Base-by-base conservation (phyloP, 2,113 vertebrate species). In the Sorex fumeus region DNA sequence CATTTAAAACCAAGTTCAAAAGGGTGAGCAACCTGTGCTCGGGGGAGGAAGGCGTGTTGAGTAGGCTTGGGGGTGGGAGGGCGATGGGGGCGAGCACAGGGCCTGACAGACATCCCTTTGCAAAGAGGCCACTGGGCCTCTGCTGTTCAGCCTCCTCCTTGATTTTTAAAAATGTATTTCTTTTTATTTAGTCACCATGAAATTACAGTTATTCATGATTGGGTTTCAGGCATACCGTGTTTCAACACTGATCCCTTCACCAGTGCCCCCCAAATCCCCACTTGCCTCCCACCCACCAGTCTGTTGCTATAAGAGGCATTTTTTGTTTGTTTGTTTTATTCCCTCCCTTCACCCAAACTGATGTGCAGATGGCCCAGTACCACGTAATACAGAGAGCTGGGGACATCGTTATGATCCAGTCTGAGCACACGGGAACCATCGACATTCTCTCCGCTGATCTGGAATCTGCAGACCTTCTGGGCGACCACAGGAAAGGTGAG, bases 321-420 rank as follows among this genome's bases (percentile, higher is more conserved):
- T 50, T 50, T 50, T n/a, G n/a, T n/a, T n/a, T n/a, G n/a, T n/a
- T 50, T 50, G 10, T 50, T 50, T 50, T 10, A 50, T 9, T 50
- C 47, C 6, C 21, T 25, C 27, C n/a, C 97, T 93, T 97, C 80
- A 94, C 96, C 95, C 97, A 97, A 97, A 97, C 97, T 96, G 5
- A 97, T 96, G 64, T 96, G 91, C 94, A 71, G 81, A 43, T 97
- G 90, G 87, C 87, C 91, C 97, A 89, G 79, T 97, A 97, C 80
- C 96, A 95, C 34, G 43, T 97, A 91, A 96, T 96, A 93, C 96
- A 98, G 96, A 97, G 98, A 62, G 96, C 97, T 91, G 98, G 98
- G 40, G 98, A 98, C 95, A 97, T 98, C 23, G 97, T 98, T 84
- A 98, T 98, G 98, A 99, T 98, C 97, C 98, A 98, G 95, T 98